Percentiles rank a stretch among this genome's conserved stretches.
Conservation (phyloP, 2,797 vertebrate genomes). For the Scolopax bukidnonensis region DNA sequence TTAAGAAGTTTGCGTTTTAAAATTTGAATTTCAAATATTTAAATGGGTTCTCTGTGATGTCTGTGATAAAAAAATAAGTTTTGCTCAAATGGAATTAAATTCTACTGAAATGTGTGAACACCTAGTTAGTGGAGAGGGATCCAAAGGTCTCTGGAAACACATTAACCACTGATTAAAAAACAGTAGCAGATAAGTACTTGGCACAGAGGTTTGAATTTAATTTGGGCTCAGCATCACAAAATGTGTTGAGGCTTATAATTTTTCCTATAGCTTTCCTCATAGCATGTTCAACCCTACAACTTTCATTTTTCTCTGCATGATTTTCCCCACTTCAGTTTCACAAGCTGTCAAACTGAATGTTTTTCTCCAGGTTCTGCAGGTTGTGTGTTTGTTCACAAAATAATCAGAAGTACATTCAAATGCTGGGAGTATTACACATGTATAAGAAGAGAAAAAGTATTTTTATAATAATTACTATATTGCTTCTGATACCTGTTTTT, state of each 20-base stretch:
- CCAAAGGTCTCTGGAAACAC: background rate
- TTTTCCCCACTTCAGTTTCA: background rate
- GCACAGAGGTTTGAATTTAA: background rate
- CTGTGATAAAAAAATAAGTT: background rate
- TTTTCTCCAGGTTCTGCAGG: background rate
- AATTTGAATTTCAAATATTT: background rate
- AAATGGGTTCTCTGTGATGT: background rate
- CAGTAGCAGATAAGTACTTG: background rate
- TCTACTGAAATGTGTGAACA: background rate
- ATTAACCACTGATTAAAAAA: background rate
- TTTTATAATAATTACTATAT: background rate
- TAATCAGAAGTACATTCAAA: background rate
- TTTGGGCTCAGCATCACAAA: background rate
- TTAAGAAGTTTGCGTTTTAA: background rate
- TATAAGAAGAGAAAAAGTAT: background rate
- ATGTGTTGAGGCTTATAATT: background rate
- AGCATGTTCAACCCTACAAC: background rate
- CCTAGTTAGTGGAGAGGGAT: background rate
- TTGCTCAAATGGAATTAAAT: background rate
- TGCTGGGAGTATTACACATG: background rate
- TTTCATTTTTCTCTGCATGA: background rate
- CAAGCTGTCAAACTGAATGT: background rate
- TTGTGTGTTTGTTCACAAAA: background rate
- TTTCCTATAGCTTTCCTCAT: background rate
- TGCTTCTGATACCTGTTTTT: background rate